Conservation (phyloP, 2,888 invertebrate species). For the Lobophora halterata region DNA sequence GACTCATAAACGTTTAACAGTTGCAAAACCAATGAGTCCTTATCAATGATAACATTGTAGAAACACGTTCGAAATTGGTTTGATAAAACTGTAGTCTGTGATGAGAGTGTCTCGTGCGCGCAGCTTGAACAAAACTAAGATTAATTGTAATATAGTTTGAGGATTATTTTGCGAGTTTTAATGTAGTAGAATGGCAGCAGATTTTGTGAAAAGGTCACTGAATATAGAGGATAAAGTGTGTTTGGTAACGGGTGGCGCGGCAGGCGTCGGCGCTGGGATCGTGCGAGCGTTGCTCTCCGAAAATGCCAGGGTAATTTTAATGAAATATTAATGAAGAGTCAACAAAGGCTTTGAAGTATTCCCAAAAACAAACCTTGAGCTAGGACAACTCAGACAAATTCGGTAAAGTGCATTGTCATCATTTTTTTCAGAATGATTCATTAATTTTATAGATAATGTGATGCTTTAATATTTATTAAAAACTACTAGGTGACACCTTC, state of each 20-base stretch:
- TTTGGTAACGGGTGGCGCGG: slow-evolving; percentile 67
- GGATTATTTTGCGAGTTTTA: slow-evolving; percentile 15
- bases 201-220: slow-evolving; percentile 33
- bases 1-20: slow-evolving; percentile 25
- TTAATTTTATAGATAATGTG: too few species aligned
- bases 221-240: slow-evolving; percentile 60
- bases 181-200: slow-evolving; percentile 34
- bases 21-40: slow-evolving; percentile 28
- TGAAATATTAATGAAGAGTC: too few species aligned
- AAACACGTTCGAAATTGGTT: slow-evolving; percentile 30
- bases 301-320: slow-evolving; percentile 62
- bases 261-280: slow-evolving; percentile 62
- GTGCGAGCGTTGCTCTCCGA: slow-evolving; percentile 51
- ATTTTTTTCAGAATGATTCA: too few species aligned
- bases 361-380: too few species aligned
- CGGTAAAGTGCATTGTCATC: too few species aligned
- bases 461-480: too few species aligned
- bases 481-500: too few species aligned
- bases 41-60: slow-evolving; percentile 40
- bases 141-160: slow-evolving; percentile 2
- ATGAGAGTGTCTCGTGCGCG: too few species aligned
- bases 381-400: too few species aligned
- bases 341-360: too few species aligned
- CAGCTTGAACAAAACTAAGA: neutral
- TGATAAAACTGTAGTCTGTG: slow-evolving; percentile 33